Base-by-base conservation (phyloP, 1,140 invertebrate genomes). In the Drosophila tsacasi region DNA sequence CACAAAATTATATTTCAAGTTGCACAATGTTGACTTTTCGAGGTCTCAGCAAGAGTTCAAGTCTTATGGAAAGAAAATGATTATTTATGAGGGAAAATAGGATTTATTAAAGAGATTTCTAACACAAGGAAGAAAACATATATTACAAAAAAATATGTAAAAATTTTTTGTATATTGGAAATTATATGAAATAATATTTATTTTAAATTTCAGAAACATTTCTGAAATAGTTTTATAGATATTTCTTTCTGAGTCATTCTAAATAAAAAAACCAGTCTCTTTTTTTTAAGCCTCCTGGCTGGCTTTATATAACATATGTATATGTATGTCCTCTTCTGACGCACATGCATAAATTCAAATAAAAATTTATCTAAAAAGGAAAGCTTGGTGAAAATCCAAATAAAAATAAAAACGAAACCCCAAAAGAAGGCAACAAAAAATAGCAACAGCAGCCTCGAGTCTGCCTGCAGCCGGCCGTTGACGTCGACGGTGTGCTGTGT, bases 331-430 rank as follows among this genome's bases (percentile, higher is more conserved):
- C 32, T 30, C 42, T 37, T 39, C 21, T n/a, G 61, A 85, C 77
- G 77, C 82, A 72, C 63, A 83, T 76, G 69, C 69, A 86, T 85
- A 85, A 86, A 85, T 82, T 79, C 75, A 86, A 83, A 82, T 82
- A 82, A 72, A 86, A 79, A 76, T 73, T 79, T 86, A 79, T 87
- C 79, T 79, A 86, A 74, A 58, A 59, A 54, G 49, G 67, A 69
- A 40, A 55, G 23, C 44, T 57, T 32, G 66, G 23, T 27, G 39
- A 58, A 35, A 42, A 42, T n/a, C n/a, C n/a, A 19, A 19, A 46
- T 62, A 50, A 39, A 23, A 25, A 54, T 23, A 8, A 46, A 47
- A 69, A 60, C 44, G 32, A 30, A 39, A 40, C 25, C 68, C 60
- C 60, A 74, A 76, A 83, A 52, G 37, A 44, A 60, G 37, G 52